Base-by-base conservation (phyloP, 2,113 vertebrate species). In the Coregonus clupeaformis region DNA sequence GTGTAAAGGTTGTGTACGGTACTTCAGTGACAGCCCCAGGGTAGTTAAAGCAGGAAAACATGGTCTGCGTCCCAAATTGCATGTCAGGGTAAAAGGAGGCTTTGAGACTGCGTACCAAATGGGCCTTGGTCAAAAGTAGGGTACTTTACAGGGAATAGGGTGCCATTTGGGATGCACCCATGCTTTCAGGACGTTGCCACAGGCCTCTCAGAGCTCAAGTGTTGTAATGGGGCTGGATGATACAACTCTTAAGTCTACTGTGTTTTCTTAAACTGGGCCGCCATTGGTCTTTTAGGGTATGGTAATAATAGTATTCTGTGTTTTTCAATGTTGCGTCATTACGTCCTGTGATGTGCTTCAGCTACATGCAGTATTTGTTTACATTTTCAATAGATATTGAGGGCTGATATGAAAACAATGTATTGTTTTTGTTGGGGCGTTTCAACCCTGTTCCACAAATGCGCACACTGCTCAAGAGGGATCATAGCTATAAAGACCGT, bases 181-280 rank as follows among this genome's bases (percentile, higher is more conserved):
- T 42, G 36, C 36, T 60, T 22, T 60, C 57, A 60, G n/a, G 18
- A 60, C 7, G 7, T 14, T 80, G 77, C 80, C 75, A 62, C 57
- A n/a, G 68, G 52, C 79, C 85, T 81, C 87, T 89, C 69, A 59
- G 82, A 27, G 9, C 83, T 90, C 70, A 77, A 89, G 87, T 89
- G 85, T 82, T 84, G 77, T 62, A 79, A 86, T 18, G 4, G 49
- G 49, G 79, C 76, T 60, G 49, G 70, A 6, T 60, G 79, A 77
- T 80, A 42, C 49, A 68, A 75, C 80, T 78, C 73, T 60, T 60
- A 1, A 4, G 49, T 60, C 1, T 12, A 11, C 5, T 22, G 57
- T 60, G 55, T 59, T 6, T 18, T 13, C n/a, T 60, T 60, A 22
- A 1, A 22, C 57, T 52, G 49, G 49, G 1, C 12, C 1, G 49